A percentile compares a stretch with the other conserved stretches of the same genome.
Evolutionary conservation across 1,140 invertebrate species (phyloP).

Genomic region (Lordiphosa mommai): DNA sequence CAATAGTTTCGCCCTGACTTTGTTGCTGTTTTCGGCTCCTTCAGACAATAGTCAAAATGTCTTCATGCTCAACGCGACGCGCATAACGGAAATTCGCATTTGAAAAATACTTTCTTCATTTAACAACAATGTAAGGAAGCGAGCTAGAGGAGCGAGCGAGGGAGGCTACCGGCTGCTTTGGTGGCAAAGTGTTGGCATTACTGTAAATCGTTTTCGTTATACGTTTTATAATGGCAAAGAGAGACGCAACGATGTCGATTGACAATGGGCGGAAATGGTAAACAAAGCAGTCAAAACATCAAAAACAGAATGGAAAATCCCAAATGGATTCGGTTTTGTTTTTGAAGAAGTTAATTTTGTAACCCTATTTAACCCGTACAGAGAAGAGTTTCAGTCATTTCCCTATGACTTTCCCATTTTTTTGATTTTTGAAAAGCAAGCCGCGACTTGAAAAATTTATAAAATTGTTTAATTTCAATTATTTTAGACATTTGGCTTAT

Average conservation of each 20-base stretch:
- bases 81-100: slow-evolving; percentile 77
- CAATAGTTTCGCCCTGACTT: slow-evolving; percentile 63
- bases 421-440: no score
- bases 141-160: background rate
- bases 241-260: slow-evolving; percentile 31
- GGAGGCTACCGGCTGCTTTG: slow-evolving; percentile 22
- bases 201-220: slow-evolving; percentile 76
- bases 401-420: no score
- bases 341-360: no score
- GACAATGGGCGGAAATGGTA: slow-evolving; percentile 49
- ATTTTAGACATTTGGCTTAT: no score
- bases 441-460: no score
- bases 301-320: slow-evolving; percentile 9
- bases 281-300: slow-evolving; percentile 9
- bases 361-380: no score
- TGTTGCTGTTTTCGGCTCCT: slow-evolving; percentile 56
- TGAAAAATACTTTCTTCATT: slow-evolving; percentile 78
- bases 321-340: no score
- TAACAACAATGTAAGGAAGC: slow-evolving; percentile 67
- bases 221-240: slow-evolving; percentile 72
- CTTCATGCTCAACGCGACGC: slow-evolving; percentile 69
- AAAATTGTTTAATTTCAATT: no score
- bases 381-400: no score
- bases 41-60: slow-evolving; percentile 76
- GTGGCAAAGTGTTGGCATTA: slow-evolving; percentile 75